A percentile compares a stretch with the other conserved stretches of the same genome.
These are phyloP conservation scores for Hermodice carunculata DNA, from an alignment of 2,888 invertebrate species.

Conservation along the genomic window DNA sequence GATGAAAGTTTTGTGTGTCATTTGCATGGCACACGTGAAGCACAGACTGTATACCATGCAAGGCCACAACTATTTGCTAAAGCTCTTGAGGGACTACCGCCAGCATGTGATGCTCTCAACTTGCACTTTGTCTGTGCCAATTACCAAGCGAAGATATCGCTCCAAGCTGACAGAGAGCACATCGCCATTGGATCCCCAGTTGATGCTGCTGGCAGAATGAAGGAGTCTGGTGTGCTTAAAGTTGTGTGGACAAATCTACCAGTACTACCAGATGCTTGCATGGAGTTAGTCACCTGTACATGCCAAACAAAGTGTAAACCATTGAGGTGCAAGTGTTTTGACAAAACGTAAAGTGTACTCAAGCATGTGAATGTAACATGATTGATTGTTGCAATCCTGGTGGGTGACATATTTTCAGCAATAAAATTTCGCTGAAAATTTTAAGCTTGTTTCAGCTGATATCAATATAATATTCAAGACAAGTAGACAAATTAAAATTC, in stretches of 20 bases:
- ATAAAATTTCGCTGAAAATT: too few relatives aligned
- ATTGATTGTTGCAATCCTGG: not conserved
- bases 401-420: not conserved
- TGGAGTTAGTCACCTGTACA: not conserved
- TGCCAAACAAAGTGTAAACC: not conserved
- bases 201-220: not conserved
- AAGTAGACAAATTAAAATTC: too few relatives aligned
- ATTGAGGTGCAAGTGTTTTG: not conserved
- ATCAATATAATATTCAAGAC: too few relatives aligned
- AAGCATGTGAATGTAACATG: not conserved
- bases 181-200: not conserved
- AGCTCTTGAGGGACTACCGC: not conserved
- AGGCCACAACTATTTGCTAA: too few relatives aligned
- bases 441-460: too few relatives aligned
- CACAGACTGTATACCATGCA: too few relatives aligned
- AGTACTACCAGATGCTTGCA: not conserved
- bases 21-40: too few relatives aligned
- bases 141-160: slow-evolving; percentile 8
- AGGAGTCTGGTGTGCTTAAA: not conserved
- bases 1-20: too few relatives aligned
- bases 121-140: slow-evolving; percentile 2
- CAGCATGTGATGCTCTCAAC: too few relatives aligned
- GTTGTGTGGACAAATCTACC: not conserved
- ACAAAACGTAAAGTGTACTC: not conserved
- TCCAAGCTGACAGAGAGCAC: slow-evolving; percentile 4